Base-by-base conservation (phyloP, 2,797 vertebrate species). In the Microctenopoma stevenorrisi region DNA sequence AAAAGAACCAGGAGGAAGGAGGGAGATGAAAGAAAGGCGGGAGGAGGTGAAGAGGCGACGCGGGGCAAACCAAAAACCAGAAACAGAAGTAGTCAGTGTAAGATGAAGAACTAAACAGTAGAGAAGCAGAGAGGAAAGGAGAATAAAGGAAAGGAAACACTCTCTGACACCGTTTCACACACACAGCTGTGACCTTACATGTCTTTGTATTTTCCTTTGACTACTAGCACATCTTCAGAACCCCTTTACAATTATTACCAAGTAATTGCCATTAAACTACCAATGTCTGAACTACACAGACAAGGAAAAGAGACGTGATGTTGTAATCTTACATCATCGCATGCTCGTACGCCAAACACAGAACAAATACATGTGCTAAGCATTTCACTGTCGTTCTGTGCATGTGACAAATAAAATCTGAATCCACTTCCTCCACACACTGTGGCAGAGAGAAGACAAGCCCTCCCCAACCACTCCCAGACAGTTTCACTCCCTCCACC, bases 131-230 rank as follows among this genome's bases (percentile, higher is more conserved):
- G 10, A 54, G 26, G 1, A 57, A 16, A 35, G 16, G 16, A 25
- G 22, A 48, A n/a, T 12, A 14, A 33, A 33, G 30, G 15, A 37
- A 57, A 47, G 13, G 40, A 5, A 52, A 47, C 3, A 1, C 25
- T 40, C 51, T 14, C 40, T 67, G 33, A 5, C 18, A 16, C 42
- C 35, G 51, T 14, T 48, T 67, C 38, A 5, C 18, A 16, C 18
- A 16, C 42, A 74, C 74, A 82, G 76, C 72, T 73, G 72, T 80
- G 82, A 84, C 69, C 79, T 74, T 64, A 59, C 18, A 53, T 30
- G 46, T 61, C 50, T 26, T n/a, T 44, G 1, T 47, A 48, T 12
- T 53, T 47, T 44, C 46, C 50, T 73, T 44, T 48, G 43, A 59
- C 47, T 35, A 43, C 28, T 18, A 68, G 56, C 49, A 38, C 48